These are phyloP conservation scores for Hemitrygon akajei DNA, from an alignment of 2,797 vertebrate genomes.

Conservation along the genomic window DNA sequence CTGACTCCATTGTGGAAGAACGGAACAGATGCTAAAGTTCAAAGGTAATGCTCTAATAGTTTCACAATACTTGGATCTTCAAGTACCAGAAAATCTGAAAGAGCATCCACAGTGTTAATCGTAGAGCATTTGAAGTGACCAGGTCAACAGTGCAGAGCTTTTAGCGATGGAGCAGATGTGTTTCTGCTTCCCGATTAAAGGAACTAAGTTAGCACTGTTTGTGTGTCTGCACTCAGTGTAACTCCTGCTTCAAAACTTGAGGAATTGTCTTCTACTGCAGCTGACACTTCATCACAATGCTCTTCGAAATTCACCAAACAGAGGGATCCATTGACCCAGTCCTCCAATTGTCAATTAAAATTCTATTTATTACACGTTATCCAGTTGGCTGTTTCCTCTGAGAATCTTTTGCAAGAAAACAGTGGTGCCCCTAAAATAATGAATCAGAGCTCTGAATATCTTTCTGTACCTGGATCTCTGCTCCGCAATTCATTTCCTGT, in stretches of 20 bases:
- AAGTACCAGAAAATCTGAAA: not conserved
- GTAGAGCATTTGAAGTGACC: not conserved
- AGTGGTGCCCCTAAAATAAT: not conserved
- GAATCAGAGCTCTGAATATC: not conserved
- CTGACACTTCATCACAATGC: not conserved
- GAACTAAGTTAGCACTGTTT: not conserved
- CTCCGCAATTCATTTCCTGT: not conserved
- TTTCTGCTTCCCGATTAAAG: not conserved
- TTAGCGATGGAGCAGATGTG: not conserved
- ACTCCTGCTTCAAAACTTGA: not conserved
- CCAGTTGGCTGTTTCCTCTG: not conserved
- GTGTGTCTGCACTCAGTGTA: not conserved
- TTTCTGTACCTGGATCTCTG: too few species aligned
- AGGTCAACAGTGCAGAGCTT: conserved; percentile 21
- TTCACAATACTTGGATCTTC: not conserved
- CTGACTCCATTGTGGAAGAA: not conserved
- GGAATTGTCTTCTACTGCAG: not conserved
- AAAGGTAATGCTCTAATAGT: not conserved
- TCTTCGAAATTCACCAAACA: not conserved
- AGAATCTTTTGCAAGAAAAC: not conserved
- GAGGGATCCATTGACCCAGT: not conserved
- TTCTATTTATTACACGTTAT: not conserved
- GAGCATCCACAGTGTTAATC: not conserved
- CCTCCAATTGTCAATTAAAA: not conserved
- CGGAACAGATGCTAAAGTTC: conserved; percentile 3